Evolutionary conservation across 1,140 invertebrate genomes (phyloP), one percentile per base, ranked within the genome.

Genomic region (Drosophila varians): DNA sequence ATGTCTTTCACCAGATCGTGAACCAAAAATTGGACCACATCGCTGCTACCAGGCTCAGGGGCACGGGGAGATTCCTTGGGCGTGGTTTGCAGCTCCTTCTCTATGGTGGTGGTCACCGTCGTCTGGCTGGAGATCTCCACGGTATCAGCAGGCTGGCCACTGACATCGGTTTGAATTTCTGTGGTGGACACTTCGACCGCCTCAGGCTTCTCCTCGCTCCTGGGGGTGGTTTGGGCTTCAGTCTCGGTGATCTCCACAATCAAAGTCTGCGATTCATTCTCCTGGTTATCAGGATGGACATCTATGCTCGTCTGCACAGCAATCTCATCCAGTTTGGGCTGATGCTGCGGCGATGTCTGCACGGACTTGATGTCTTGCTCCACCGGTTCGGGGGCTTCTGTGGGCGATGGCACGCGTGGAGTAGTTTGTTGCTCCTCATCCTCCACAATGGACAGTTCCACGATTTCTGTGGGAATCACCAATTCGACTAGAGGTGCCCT

Each of bases 291-390:
- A 0, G 87, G 75, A 55, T 89, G 89, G 25, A 77, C 43, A 53
- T 92, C 91, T 40, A 92, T 54, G 25, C 91, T 91, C 0, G 92
- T 92, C 89, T 93, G 92, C 16, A 92, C 83, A 0, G 86, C 86
- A 4, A 74, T 91, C 68, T 92, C 92, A 45, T 83, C 75, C 11
- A 92, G 89, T 34, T 86, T 79, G 3, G 84, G 89, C 11, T 83
- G 78, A 60, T 92, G 77, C 79, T 94, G 93, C 3, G 93, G 93
- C 4, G 93, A 93, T 14, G 94, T 95, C 91, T 95, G 94, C 14
- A 93, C 89, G 8, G 93, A 94, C 62, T 92, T 92, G 23, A 93
- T 92, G 55, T 93, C 91, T 12, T 57, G 86, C n/a, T 86, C 74
- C 0, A 74, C 40, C 23, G 43, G 42, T 2, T 19, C 26, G n/a